phyloP scores from a whole-genome alignment of 2,888 invertebrate species.

The Lasioglossum lativentre region DNA sequence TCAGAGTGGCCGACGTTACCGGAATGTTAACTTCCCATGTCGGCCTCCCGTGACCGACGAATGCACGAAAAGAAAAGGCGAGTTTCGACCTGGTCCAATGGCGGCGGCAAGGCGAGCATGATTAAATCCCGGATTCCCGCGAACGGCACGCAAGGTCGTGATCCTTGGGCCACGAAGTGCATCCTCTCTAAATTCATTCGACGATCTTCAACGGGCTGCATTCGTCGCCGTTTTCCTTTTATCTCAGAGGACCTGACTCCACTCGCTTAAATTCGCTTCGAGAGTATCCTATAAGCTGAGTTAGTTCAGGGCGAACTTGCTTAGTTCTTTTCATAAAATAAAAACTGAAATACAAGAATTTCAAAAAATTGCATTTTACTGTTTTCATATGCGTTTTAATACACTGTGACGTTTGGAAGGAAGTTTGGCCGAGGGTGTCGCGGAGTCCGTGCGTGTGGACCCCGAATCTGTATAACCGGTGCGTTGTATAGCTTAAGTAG shows the following conservation, averaged over 20 bases:
- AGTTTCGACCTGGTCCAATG: slow-evolving; percentile 42
- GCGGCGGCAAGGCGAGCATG: slow-evolving; percentile 56
- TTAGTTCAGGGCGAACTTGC: no score
- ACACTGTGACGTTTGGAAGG: no score
- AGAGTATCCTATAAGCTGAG: neutral
- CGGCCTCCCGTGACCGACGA: slow-evolving; percentile 48
- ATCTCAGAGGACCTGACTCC: neutral
- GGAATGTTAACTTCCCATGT: slow-evolving; percentile 82
- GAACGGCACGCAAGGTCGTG: slow-evolving; percentile 68
- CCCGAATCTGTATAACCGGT: no score
- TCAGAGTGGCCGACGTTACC: slow-evolving; percentile 72
- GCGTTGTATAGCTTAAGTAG: no score
- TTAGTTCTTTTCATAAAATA: no score
- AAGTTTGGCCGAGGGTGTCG: no score
- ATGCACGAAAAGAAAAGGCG: slow-evolving; percentile 52
- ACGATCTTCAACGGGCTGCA: neutral
- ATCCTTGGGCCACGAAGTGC: slow-evolving; percentile 34
- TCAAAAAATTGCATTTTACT: no score
- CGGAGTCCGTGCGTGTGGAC: no score
- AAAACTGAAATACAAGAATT: no score
- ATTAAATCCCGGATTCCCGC: slow-evolving; percentile 67
- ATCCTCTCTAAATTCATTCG: slow-evolving; percentile 27
- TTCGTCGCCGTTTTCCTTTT: neutral
- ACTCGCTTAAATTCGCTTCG: neutral
- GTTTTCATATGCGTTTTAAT: no score